phyloP scores from a whole-genome alignment of 2,113 vertebrate genomes.

The Elachura formosa region DNA sequence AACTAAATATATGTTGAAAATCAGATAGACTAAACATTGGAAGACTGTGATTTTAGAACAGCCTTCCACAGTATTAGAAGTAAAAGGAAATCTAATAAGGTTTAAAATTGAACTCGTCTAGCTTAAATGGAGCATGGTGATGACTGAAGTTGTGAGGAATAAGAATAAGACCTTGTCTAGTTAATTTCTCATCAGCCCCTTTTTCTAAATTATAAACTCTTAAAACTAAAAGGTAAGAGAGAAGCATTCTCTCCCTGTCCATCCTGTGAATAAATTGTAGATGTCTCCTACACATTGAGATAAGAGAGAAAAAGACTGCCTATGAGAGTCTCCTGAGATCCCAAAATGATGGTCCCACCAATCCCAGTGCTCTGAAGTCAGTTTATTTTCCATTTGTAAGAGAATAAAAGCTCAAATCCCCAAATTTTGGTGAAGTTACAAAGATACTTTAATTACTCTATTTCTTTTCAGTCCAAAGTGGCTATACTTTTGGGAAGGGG shows the following conservation, averaged over 20 bases:
- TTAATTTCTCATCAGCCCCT: neutral
- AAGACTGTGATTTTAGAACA: neutral
- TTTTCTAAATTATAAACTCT: neutral
- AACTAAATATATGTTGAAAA: neutral
- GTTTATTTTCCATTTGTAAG: neutral
- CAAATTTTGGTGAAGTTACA: neutral
- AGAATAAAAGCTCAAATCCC: neutral
- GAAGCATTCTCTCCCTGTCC: neutral
- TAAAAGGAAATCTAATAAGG: neutral
- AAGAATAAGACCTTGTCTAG: neutral
- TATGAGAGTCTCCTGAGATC: neutral
- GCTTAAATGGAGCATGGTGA: neutral
- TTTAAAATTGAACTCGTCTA: neutral
- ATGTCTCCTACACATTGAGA: neutral
- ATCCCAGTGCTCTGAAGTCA: neutral
- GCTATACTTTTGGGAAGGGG: accelerated
- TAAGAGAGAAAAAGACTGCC: neutral
- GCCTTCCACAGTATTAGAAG: neutral
- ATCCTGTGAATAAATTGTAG: neutral
- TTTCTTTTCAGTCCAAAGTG: neutral
- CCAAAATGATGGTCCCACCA: neutral
- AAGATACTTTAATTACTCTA: neutral
- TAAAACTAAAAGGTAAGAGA: neutral
- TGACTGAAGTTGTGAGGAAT: neutral
- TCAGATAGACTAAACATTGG: neutral